These are phyloP conservation scores for Leptobrachium leishanense DNA, from an alignment of 2,113 vertebrate genomes.

Conservation along the genomic window DNA sequence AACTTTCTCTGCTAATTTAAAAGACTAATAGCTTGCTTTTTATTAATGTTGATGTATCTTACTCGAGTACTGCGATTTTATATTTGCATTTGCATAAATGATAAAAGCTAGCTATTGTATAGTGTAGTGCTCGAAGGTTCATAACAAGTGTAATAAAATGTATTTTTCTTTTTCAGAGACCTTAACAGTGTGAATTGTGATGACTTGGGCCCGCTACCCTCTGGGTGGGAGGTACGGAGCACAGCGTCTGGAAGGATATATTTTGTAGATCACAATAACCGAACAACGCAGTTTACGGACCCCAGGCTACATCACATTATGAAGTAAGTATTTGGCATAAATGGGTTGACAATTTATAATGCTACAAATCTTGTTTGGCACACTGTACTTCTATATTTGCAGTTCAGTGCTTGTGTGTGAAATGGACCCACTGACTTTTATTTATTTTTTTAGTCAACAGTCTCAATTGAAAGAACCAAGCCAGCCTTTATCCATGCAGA, in stretches of 20 bases:
- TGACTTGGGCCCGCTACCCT: conserved; percentile 92
- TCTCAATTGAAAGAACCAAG: conserved; percentile 83
- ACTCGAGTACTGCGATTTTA: too few relatives aligned
- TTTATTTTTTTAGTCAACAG: conserved; percentile 68
- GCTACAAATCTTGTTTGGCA: too few relatives aligned
- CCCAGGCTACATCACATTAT: conserved; percentile 70
- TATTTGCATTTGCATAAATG: too few relatives aligned
- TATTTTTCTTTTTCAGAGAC: conserved; percentile 79
- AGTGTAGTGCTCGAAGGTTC: too few relatives aligned
- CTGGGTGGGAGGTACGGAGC: conserved; percentile 97
- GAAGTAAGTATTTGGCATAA: neutral
- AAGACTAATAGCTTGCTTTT: too few relatives aligned
- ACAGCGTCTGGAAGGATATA: conserved; percentile 95
- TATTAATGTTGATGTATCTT: too few relatives aligned
- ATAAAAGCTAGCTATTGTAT: too few relatives aligned
- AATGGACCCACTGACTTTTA: conserved; percentile 6
- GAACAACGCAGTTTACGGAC: conserved; percentile 95
- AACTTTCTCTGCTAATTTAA: too few relatives aligned
- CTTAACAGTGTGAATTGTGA: conserved; percentile 98
- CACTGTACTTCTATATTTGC: too few relatives aligned
- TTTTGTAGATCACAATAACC: conserved; percentile 98
- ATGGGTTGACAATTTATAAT: neutral
- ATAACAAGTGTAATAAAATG: too few relatives aligned
- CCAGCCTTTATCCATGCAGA: conserved; percentile 68
- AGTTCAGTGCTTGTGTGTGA: neutral